Conservation (phyloP, 92 coral and sea anemone species). For the Parazoanthus swiftii region DNA sequence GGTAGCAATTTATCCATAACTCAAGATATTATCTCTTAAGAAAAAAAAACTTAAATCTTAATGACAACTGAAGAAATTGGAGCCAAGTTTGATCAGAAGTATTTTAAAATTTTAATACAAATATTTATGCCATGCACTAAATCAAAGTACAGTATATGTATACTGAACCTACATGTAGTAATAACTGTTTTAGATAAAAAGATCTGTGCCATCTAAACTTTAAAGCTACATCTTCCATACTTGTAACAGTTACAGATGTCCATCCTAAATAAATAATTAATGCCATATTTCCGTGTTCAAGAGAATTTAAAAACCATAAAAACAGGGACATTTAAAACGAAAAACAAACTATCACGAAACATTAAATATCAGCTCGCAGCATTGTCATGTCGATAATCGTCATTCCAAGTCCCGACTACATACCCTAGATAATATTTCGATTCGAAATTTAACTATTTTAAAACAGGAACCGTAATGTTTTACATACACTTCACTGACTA, state of each 20-base stretch:
- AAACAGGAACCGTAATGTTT: neutral
- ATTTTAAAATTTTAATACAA: too few relatives aligned
- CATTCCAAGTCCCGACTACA: neutral
- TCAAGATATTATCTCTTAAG: neutral
- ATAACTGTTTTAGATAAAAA: neutral
- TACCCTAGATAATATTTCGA: neutral
- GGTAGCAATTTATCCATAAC: neutral
- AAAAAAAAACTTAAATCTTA: too few relatives aligned
- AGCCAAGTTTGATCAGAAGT: neutral
- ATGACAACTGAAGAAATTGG: neutral
- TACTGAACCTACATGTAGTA: too few relatives aligned
- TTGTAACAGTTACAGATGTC: neutral
- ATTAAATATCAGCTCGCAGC: neutral
- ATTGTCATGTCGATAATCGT: neutral
- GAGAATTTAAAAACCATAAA: conserved; percentile 14
- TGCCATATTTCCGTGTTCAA: neutral
- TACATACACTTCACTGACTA: neutral
- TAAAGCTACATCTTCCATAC: neutral
- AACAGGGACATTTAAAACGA: neutral
- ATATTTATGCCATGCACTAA: neutral
- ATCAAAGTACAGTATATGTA: too few relatives aligned
- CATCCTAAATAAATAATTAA: conserved; percentile 21
- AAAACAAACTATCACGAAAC: neutral
- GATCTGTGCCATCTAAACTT: neutral
- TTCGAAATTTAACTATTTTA: neutral